Conservation (phyloP, 2,888 invertebrate species). For the Phania funesta region DNA sequence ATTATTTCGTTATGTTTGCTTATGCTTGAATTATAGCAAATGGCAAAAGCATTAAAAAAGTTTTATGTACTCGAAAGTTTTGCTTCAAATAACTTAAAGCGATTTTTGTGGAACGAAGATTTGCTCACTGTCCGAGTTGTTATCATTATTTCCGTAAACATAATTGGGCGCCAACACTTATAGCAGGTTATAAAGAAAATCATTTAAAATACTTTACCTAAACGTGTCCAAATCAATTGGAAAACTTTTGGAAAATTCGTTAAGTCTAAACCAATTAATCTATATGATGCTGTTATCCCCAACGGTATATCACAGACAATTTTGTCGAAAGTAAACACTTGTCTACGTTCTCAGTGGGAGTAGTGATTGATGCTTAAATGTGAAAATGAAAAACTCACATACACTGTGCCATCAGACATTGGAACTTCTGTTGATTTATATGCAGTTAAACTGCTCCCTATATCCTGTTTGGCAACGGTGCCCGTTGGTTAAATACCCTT, state of each 20-base stretch:
- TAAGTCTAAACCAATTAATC: neutral
- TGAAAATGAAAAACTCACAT: neutral
- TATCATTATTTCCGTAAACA: constrained; percentile 24
- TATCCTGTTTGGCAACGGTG: neutral
- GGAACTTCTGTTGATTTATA: neutral
- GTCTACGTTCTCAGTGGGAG: neutral
- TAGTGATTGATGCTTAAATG: neutral
- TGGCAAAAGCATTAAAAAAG: constrained; percentile 17
- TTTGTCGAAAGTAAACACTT: neutral
- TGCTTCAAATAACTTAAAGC: neutral
- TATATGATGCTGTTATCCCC: neutral
- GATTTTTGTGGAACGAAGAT: constrained; percentile 16
- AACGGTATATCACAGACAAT: neutral
- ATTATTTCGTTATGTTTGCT: neutral
- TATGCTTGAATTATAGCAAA: neutral
- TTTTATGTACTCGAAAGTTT: too few relatives aligned
- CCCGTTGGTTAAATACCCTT: constrained; percentile 3
- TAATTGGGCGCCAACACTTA: neutral
- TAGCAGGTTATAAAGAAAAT: neutral
- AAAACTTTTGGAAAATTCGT: too few relatives aligned
- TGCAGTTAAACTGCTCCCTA: neutral
- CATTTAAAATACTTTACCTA: neutral
- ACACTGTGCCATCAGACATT: neutral
- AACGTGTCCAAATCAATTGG: neutral
- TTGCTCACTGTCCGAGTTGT: constrained; percentile 16